phyloP scores from a whole-genome alignment of 2,888 invertebrate species.

The Pachydiplax longipennis region DNA sequence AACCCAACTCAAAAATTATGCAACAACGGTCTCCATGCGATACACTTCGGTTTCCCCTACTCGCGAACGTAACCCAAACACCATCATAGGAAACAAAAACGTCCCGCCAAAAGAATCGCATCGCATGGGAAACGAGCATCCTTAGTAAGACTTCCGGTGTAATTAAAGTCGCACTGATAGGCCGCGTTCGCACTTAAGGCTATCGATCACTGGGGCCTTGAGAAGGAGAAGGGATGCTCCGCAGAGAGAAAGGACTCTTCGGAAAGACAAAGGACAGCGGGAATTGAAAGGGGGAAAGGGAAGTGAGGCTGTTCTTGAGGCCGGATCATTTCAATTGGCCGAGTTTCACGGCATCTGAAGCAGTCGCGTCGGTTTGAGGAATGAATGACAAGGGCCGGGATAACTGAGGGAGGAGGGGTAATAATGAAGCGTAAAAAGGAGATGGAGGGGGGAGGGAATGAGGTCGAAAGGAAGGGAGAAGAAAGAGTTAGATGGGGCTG shows the following conservation, averaged over 20 bases:
- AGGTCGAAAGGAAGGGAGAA: background rate
- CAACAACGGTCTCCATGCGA: no score
- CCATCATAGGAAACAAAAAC: no score
- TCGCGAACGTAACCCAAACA: no score
- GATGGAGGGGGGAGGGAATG: background rate
- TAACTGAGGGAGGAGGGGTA: no score
- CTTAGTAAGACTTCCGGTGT: background rate
- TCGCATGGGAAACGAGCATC: background rate
- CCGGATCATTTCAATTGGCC: slow-evolving; percentile 37
- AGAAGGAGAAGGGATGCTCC: background rate
- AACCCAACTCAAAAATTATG: no score
- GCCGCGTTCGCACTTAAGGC: background rate
- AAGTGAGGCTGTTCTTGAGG: background rate
- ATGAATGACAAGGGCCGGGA: background rate
- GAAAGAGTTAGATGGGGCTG: no score
- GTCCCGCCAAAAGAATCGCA: no score
- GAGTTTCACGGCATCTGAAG: slow-evolving; percentile 22
- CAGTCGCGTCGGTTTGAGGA: slow-evolving; percentile 13
- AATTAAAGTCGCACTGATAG: background rate
- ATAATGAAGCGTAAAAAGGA: background rate
- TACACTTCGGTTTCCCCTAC: no score
- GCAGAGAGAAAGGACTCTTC: background rate
- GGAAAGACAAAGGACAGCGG: background rate
- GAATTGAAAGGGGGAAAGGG: background rate
- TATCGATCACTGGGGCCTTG: slow-evolving; percentile 8